Base-by-base conservation (phyloP, 2,797 vertebrate species). In the Numenius phaeopus region DNA sequence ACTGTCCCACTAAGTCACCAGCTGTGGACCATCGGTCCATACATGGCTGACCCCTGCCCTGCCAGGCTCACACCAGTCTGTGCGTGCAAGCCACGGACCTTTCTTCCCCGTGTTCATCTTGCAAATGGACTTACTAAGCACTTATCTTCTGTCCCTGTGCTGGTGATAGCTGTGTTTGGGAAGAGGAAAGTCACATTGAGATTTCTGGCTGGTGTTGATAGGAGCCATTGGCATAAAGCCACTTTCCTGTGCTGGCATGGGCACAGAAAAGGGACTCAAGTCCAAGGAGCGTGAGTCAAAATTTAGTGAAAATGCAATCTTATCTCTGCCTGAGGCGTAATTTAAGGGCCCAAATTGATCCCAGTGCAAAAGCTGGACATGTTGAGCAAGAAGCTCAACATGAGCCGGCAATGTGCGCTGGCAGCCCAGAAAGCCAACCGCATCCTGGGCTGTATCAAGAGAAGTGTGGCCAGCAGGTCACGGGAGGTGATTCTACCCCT, bases 101-200 rank as follows among this genome's bases (percentile, higher is more conserved):
- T 83, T 87, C 54, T 76, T 44, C 34, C 64, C 37, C 3, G 19
- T 29, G 83, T 30, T 86, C 30, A 1, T 59, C 76, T 78, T 64
- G 46, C 59, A 80, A 67, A 29, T 22, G 20, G 40, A 2, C 71
- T 89, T 72, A 22, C 21, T 42, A 61, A 15, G 12, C 55, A 14
- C 94, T 98, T 98, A 98, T 98, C 97, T 39, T 52, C 66, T n/a
- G 59, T 58, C 71, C 91, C 87, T 58, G 50, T 34, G 67, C 79
- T 64, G 87, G 46, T 32, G 72, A 92, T 95, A 70, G 55, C 91
- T 76, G 67, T 87, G 83, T 90, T 96, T 89, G 90, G 91, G 95
- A 73, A 94, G 72, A 96, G 92, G 87, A 97, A 98, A 96, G 97
- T 98, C 98, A 98, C 97, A 98, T 97, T 96, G 97, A 98, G 61